Base-by-base conservation (phyloP, 2,797 vertebrate species). In the Okamejei kenojei region DNA sequence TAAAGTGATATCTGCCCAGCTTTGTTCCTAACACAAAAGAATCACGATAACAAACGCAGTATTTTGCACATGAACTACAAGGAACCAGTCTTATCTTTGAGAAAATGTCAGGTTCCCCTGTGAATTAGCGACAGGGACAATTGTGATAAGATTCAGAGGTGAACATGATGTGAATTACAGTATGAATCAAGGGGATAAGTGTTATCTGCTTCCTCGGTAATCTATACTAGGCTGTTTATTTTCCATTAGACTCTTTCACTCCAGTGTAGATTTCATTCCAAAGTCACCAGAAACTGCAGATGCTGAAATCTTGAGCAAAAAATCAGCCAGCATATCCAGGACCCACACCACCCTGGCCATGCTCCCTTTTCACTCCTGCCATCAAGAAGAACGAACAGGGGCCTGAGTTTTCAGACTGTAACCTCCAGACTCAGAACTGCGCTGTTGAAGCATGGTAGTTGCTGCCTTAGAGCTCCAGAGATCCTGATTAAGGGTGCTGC, bases 61-160 rank as follows among this genome's bases (percentile, higher is more conserved):
- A 94, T 93, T 93, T 73, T 93, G 94, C 68, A 54, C 81, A 93
- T 94, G 58, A 93, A 93, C 93, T 94, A 93, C 93, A 93, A 94
- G 19, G 35, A 77, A 38, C 93, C 82, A 88, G 81, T 38, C 0
- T 95, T 96, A 96, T 95, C 95, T 94, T 76, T 35, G 93, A 95
- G 96, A 93, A 95, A 96, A 96, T 96, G 95, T 95, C 95, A 94
- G 94, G n/a, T 81, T 90, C 74, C 93, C 93, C 29, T 94, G 94
- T 93, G 93, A 86, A 77, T 93, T 79, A 93, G 15, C 45, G 74
- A 94, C 86, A 94, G 94, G 95, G 93, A 93, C 94, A 93, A 93
- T 93, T 58, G 80, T 95, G 95, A 96, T 96, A 95, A 93, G 93
- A 94, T 95, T 95, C 94, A 94, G 54, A 88, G 90, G 38, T 90